Percentiles rank a stretch among this genome's conserved stretches.
phyloP scores from a whole-genome alignment of 1,140 invertebrate genomes.

The Conus ventricosus region DNA sequence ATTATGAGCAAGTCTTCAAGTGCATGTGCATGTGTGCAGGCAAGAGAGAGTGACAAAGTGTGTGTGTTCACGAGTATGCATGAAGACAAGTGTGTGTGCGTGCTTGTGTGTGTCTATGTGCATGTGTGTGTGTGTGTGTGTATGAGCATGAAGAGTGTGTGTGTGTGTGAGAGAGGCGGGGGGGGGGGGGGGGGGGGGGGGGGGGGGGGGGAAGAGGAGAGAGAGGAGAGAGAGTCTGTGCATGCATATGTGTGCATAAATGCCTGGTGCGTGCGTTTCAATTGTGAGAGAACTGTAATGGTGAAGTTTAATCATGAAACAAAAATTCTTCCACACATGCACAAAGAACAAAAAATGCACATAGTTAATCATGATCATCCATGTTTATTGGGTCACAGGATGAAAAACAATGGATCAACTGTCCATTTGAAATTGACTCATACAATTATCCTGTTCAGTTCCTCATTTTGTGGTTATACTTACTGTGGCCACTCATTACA shows the following conservation, averaged over 20 bases:
- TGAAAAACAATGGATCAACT: neutral
- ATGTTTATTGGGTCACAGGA: neutral
- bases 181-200: no score
- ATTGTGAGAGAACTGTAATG: no score
- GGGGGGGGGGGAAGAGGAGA: no score
- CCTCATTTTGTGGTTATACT: neutral
- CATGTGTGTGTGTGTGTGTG: neutral
- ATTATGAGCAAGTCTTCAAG: no score
- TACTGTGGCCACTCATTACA: no score
- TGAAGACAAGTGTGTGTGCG: neutral
- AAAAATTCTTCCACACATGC: neutral
- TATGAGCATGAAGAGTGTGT: no score
- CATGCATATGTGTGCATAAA: no score
- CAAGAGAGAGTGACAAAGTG: neutral
- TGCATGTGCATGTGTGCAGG: neutral
- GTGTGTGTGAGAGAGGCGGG: no score
- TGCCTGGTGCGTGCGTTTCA: no score
- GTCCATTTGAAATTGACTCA: neutral
- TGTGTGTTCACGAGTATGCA: neutral
- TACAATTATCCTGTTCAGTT: neutral
- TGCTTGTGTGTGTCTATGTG: conserved; percentile 6
- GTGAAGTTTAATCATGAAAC: no score
- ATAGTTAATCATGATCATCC: neutral
- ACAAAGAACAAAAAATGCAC: neutral
- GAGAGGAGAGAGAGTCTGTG: no score